phyloP scores from a whole-genome alignment of 2,797 vertebrate species.

The Onychomys torridus region DNA sequence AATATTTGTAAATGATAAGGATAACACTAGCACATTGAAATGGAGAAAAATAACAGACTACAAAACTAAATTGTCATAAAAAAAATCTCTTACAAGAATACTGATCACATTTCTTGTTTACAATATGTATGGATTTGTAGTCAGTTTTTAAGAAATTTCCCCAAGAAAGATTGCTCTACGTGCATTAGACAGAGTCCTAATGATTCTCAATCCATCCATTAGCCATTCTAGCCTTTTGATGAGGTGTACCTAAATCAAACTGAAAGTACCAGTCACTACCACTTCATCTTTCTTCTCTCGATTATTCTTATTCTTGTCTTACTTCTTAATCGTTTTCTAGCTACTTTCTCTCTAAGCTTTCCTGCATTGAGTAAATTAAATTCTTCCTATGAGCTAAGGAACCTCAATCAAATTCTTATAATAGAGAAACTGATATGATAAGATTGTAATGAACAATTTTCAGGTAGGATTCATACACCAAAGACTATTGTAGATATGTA shows the following conservation, averaged over 20 bases:
- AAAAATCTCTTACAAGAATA: neutral
- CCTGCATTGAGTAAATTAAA: neutral
- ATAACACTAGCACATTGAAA: neutral
- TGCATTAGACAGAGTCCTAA: neutral
- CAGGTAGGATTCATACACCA: neutral
- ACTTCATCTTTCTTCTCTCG: neutral
- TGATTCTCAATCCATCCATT: fast-evolving
- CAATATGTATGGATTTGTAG: neutral
- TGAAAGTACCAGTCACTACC: neutral
- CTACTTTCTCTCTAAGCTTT: neutral
- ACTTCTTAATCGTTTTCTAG: neutral
- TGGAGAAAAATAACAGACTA: neutral
- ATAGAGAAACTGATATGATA: neutral
- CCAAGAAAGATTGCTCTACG: neutral
- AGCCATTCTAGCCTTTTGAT: too few relatives aligned
- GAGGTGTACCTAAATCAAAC: neutral
- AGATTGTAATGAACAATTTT: neutral
- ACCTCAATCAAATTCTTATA: neutral
- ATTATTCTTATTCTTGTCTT: neutral
- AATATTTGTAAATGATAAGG: neutral
- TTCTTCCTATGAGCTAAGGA: neutral
- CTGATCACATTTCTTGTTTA: neutral
- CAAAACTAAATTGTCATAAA: neutral
- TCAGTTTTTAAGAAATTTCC: neutral
- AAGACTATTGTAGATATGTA: fast-evolving